Evolutionary conservation across 2,888 invertebrate genomes (phyloP).

Genomic region (Coenonympha glycerion): DNA sequence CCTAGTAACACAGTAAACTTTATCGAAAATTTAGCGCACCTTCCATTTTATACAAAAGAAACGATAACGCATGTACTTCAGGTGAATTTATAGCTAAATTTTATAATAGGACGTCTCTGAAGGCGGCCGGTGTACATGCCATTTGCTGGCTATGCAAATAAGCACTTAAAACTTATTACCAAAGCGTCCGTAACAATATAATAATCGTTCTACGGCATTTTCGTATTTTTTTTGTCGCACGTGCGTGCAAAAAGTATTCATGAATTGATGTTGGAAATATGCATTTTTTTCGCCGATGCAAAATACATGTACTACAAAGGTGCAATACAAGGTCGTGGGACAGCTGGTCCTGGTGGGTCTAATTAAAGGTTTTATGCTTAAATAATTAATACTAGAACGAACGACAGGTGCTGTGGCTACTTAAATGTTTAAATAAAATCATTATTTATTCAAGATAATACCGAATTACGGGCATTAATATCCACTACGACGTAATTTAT

Average conservation of each 20-base stretch:
- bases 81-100: constrained; percentile 5
- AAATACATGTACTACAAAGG: constrained; percentile 66
- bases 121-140: constrained; percentile 17
- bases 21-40: background rate
- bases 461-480: constrained; percentile 60
- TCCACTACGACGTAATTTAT: constrained; percentile 33
- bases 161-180: constrained; percentile 40
- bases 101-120: constrained; percentile 1
- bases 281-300: constrained; percentile 55
- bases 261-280: constrained; percentile 51
- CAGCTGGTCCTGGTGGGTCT: constrained; percentile 67
- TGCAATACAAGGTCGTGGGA: constrained; percentile 62
- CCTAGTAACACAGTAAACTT: background rate
- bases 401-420: constrained; percentile 57
- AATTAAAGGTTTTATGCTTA: constrained; percentile 73
- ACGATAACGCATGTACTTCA: background rate
- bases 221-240: constrained; percentile 37
- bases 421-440: constrained; percentile 68
- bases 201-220: constrained; percentile 37
- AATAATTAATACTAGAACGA: constrained; percentile 63
- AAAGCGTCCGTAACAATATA: constrained; percentile 40
- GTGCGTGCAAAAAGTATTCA: constrained; percentile 30
- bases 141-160: constrained; percentile 31
- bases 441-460: constrained; percentile 66
- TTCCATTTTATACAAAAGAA: background rate